Evolutionary conservation across 2,797 vertebrate genomes (phyloP), one percentile per base, ranked within the genome.

Genomic region (Sciurus carolinensis): DNA sequence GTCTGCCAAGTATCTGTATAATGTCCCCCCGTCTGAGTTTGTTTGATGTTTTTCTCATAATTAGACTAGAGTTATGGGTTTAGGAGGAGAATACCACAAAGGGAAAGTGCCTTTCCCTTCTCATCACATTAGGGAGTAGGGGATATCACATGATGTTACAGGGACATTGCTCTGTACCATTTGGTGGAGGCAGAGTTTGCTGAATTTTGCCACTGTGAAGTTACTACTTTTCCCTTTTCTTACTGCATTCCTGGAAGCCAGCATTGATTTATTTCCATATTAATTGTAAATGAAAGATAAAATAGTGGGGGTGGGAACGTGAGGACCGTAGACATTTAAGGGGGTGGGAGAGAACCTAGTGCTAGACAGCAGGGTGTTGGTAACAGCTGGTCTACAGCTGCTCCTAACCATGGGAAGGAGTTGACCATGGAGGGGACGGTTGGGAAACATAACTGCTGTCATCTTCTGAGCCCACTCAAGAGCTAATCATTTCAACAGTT

Each of bases 21-120:
- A 24, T 13, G 36, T 54, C 28, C 26, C 50, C 12, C 26, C n/a
- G 5, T 6, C 71, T 71, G 76, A 52, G 71, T 59, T 87, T 84
- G n/a, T 90, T 44, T 47, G 44, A 81, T 67, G 12, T 59, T 87
- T 94, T 94, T 67, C n/a, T 84, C n/a, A 30, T n/a, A 50, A 62
- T 64, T 75, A 89, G 47, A 54, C 13, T 64, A 52, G 54, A 87
- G 50, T 81, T 69, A 30, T 0, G 47, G 22, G 59, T 33, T 57
- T 64, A 1, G 24, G 72, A 24, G 36, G 82, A 80, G 87, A 90
- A 50, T 24, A 52, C 3, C 33, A 42, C 47, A 72, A 67, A 72
- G n/a, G 64, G 11, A 17, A 80, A 59, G 42, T 30, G 24, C 4
- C 1, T 30, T 76, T 93, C 47, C 72, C 33, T 62, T 62, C 59